Base-by-base conservation (phyloP, 2,888 invertebrate species). In the Melolontha melolontha region DNA sequence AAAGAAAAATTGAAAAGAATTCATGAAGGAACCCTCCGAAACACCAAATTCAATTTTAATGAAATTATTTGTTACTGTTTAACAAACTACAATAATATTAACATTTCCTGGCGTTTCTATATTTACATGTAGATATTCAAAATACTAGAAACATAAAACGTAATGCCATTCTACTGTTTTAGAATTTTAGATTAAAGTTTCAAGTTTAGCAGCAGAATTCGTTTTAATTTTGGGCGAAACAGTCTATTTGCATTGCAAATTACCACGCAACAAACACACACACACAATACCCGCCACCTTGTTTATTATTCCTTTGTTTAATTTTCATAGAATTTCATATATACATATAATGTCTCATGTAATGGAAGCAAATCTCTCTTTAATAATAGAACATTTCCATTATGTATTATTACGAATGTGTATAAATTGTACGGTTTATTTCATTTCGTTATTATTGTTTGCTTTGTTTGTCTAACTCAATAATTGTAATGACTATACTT, bases 161-260 rank as follows among this genome's bases (percentile, higher is more conserved):
- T 14, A 40, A 16, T 29, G 7, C 22, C 59, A 44, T 29, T n/a
- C n/a, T n/a, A 42, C 44, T 14, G 44, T 44, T 59, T 22, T 29
- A 44, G 14, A 59, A 59, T 59, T 59, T 44, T 44, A 59, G 44
- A 29, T 59, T 27, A 29, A 22, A 29, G 29, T 22, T 59, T 59
- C 12, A 44, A 11, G 29, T 57, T 42, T 29, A 27, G 22, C 22
- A 22, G 22, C 29, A 5, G 42, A 27, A 29, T 57, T 57, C 16
- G 42, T 59, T 59, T 59, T 59, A 59, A 59, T 59, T 44, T 59
- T 34, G 27, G 29, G 12, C 22, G 22, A 22, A 12, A 39, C 12
- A 22, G 27, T 10, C 27, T n/a, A 27, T 57, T 57, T 57, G 57
- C 41, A 57, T 57, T 57, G 42, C 57, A 57, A 57, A 57, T 57